Evolutionary conservation across 2,113 vertebrate species (phyloP).

Genomic region (Pterocles orientalis): DNA sequence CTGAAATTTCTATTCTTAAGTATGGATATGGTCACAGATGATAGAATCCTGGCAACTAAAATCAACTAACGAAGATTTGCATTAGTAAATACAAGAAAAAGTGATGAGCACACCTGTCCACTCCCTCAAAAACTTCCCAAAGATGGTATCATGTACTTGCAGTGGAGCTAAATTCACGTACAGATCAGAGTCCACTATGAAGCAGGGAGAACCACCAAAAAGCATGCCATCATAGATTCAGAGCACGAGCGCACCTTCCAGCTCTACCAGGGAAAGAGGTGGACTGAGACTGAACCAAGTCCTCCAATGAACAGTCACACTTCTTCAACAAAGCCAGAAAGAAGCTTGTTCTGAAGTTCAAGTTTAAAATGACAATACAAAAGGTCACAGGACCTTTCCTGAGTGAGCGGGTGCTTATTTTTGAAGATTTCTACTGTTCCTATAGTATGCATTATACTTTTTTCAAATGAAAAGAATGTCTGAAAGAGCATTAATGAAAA

Average conservation of each 20-base stretch:
- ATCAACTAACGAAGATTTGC: background rate
- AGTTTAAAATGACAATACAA: background rate
- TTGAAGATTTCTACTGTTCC: background rate
- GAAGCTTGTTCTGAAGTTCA: background rate
- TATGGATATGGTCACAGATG: background rate
- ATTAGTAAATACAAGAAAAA: background rate
- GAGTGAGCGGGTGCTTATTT: background rate
- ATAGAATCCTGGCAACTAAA: background rate
- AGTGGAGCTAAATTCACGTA: background rate
- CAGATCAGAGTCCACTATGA: background rate
- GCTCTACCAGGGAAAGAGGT: background rate
- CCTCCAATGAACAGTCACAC: background rate
- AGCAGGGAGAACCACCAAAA: background rate
- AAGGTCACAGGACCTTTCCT: background rate
- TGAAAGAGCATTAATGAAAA: background rate
- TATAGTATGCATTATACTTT: fast-evolving
- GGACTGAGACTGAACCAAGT: background rate
- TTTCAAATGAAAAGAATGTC: background rate
- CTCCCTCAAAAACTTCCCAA: background rate
- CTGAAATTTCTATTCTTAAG: background rate
- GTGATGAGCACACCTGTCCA: background rate
- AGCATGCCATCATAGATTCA: background rate
- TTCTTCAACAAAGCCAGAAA: background rate
- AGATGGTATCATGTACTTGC: fast-evolving
- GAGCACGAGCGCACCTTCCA: background rate